A percentile compares a stretch with the other conserved stretches of the same genome.
These are phyloP conservation scores for Ptychoptera albimana DNA, from an alignment of 2,888 invertebrate species.

Conservation along the genomic window DNA sequence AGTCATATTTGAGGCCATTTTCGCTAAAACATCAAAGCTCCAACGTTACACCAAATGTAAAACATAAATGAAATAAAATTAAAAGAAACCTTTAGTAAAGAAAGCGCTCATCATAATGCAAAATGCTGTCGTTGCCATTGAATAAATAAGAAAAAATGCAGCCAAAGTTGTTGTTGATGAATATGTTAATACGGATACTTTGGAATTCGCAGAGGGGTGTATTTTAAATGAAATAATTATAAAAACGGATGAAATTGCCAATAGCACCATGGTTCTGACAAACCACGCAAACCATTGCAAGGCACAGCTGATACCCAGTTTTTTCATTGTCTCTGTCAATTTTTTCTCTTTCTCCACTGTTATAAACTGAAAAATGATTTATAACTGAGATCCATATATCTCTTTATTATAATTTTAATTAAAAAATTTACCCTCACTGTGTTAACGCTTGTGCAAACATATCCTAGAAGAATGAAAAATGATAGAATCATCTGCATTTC, in stretches of 20 bases:
- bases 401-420: background rate
- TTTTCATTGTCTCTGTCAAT: slow-evolving; percentile 76
- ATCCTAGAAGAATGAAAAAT: slow-evolving; percentile 61
- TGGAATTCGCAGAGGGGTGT: slow-evolving; percentile 33
- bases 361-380: slow-evolving; percentile 19
- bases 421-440: slow-evolving; percentile 43
- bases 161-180: slow-evolving; percentile 49
- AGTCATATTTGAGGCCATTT: slow-evolving; percentile 58
- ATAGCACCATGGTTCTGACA: slow-evolving; percentile 53
- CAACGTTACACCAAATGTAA: too few species aligned
- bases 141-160: slow-evolving; percentile 53
- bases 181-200: slow-evolving; percentile 48
- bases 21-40: slow-evolving; percentile 36
- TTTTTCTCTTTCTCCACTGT: slow-evolving; percentile 45
- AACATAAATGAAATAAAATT: too few species aligned
- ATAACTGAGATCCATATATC: background rate
- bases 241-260: slow-evolving; percentile 40
- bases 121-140: slow-evolving; percentile 54
- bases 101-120: slow-evolving; percentile 66
- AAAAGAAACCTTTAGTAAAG: slow-evolving; percentile 50
- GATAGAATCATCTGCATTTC: slow-evolving; percentile 52
- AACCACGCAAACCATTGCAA: slow-evolving; percentile 81
- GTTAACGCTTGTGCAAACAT: slow-evolving; percentile 63
- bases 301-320: slow-evolving; percentile 75
- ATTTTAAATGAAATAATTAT: slow-evolving; percentile 44